Conservation (phyloP, 2,113 vertebrate genomes). For the Tychaedon coryphoeus region DNA sequence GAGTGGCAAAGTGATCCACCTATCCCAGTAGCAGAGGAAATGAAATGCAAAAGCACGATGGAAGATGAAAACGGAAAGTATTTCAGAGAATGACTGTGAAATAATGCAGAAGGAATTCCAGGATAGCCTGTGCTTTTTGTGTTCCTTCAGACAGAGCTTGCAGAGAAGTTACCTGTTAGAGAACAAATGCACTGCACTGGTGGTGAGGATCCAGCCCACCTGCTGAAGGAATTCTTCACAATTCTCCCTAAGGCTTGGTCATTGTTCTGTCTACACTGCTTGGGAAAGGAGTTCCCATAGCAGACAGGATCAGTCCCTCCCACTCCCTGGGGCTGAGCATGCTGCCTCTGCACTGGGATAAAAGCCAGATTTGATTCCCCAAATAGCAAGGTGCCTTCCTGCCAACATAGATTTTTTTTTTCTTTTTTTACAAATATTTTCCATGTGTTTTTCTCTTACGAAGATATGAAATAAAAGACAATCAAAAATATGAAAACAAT, state of each 20-base stretch:
- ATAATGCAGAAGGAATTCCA: background rate
- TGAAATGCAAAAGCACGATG: background rate
- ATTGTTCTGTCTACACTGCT: background rate
- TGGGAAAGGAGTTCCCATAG: constrained; percentile 3
- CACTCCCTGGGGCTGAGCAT: background rate
- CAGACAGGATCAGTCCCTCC: constrained; percentile 29
- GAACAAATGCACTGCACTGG: background rate
- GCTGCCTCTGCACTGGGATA: constrained; percentile 40
- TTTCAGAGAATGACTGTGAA: background rate
- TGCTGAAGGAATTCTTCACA: background rate
- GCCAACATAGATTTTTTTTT: constrained; percentile 12
- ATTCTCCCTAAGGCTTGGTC: background rate
- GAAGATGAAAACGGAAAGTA: background rate
- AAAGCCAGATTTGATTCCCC: constrained; percentile 47
- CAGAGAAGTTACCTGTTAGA: constrained; percentile 31
- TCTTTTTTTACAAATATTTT: background rate
- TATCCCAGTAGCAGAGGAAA: background rate
- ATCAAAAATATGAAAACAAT: background rate
- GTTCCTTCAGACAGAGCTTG: background rate
- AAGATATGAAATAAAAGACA: background rate
- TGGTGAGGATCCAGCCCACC: background rate
- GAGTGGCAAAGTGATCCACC: background rate
- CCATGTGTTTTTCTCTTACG: background rate
- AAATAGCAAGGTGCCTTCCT: constrained; percentile 57
- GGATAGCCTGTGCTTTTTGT: background rate